These are phyloP conservation scores for Trichonephila inaurata DNA, from an alignment of 1,140 invertebrate species.

Conservation along the genomic window DNA sequence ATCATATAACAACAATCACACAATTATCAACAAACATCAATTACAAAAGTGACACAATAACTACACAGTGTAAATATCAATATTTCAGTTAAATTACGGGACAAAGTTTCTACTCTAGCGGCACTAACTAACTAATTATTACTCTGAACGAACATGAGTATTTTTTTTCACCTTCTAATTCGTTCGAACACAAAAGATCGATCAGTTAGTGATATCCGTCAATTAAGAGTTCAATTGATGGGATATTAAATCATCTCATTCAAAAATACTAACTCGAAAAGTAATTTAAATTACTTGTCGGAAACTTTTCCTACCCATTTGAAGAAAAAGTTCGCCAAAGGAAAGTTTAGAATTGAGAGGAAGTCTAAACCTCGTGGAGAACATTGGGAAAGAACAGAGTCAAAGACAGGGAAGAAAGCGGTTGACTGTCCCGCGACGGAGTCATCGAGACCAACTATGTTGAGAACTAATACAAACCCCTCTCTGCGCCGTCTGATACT, in stretches of 20 bases:
- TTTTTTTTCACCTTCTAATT: not conserved
- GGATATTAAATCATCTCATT: not conserved
- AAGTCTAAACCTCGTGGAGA: conserved; percentile 36
- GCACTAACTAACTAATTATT: not conserved
- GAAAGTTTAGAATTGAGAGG: not conserved
- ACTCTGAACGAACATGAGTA: not conserved
- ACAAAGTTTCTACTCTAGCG: not conserved
- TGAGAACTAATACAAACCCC: not conserved
- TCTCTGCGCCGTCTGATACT: conserved; percentile 30
- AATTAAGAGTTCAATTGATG: not conserved
- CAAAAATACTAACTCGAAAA: not conserved
- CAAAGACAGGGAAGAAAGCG: not conserved
- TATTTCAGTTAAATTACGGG: not conserved
- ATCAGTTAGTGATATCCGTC: not conserved
- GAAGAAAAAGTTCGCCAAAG: not conserved
- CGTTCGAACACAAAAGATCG: not conserved
- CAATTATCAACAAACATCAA: not conserved
- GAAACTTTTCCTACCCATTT: not conserved
- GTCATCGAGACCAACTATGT: conserved; percentile 56
- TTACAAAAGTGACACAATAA: not conserved
- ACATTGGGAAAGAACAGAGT: not conserved
- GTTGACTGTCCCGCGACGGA: conserved; percentile 6
- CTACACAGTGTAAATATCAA: conserved; percentile 2
- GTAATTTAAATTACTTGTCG: conserved; percentile 6
- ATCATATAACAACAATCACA: not conserved